Percentiles rank a stretch among this genome's conserved stretches.
Evolutionary conservation across 2,888 invertebrate genomes (phyloP).

Genomic region (Dryocosmus kuriphilus): DNA sequence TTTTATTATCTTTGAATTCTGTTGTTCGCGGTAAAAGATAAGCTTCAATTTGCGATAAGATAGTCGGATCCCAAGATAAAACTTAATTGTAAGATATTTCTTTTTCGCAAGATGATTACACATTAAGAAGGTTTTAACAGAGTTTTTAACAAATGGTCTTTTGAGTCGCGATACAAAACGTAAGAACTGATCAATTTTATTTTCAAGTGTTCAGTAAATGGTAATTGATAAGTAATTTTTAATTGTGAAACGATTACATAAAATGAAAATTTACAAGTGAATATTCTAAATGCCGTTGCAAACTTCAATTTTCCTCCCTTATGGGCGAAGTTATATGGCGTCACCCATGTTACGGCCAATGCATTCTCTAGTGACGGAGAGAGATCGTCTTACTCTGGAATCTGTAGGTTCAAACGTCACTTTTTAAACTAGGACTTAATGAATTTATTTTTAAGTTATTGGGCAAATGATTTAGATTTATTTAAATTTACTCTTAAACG

Average conservation of each 20-base stretch:
- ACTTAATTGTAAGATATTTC: constrained; percentile 42
- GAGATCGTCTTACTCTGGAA: neutral
- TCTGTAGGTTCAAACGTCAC: neutral
- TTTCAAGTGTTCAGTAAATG: neutral
- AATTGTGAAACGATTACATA: neutral
- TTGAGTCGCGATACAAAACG: neutral
- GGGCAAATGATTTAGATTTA: too few relatives aligned
- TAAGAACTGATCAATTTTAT: neutral
- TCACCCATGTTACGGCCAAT: neutral
- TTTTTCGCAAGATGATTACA: constrained; percentile 10
- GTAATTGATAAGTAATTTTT: neutral
- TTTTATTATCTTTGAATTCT: constrained; percentile 19
- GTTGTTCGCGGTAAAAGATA: constrained; percentile 22
- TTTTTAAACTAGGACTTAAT: neutral
- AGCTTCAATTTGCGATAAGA: constrained; percentile 49
- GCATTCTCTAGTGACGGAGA: neutral
- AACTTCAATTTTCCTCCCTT: neutral
- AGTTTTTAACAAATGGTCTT: neutral
- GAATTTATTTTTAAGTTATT: neutral
- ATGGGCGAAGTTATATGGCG: neutral
- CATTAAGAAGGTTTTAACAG: neutral
- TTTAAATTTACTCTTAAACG: too few relatives aligned
- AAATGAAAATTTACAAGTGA: neutral
- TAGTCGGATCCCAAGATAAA: constrained; percentile 46
- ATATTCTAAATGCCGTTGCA: neutral